Percentiles rank a stretch among this genome's conserved stretches.
Evolutionary conservation across 2,113 vertebrate species (phyloP).

Genomic region (Oreochromis spilurus): DNA sequence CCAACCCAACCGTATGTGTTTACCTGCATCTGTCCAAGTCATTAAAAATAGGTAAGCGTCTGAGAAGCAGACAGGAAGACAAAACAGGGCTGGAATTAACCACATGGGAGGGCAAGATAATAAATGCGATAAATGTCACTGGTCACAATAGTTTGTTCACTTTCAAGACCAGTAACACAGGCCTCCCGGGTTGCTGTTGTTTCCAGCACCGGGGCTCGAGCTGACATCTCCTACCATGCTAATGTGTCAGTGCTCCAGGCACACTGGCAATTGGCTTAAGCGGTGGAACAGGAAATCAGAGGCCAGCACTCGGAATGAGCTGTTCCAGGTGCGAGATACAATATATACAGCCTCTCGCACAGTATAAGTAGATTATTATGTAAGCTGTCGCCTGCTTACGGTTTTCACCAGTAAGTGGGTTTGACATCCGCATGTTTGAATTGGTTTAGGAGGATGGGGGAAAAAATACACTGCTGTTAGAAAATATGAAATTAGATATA

Average conservation of each 20-base stretch:
- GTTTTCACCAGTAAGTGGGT: conserved; percentile 17
- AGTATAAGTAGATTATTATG: conserved; percentile 40
- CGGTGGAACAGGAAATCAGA: conserved; percentile 6
- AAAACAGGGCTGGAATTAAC: conserved; percentile 15
- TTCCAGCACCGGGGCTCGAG: neutral
- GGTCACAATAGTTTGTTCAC: neutral
- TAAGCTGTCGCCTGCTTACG: conserved; percentile 16
- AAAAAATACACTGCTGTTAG: neutral
- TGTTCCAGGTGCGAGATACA: conserved; percentile 26
- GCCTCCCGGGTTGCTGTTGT: neutral
- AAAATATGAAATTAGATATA: conserved; percentile 25
- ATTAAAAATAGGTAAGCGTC: neutral
- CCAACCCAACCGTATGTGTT: neutral
- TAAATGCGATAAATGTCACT: conserved; percentile 37
- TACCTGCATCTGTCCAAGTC: conserved; percentile 3
- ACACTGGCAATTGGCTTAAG: conserved; percentile 3
- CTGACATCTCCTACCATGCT: conserved; percentile 21
- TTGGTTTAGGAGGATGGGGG: conserved; percentile 3
- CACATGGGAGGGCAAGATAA: conserved; percentile 24
- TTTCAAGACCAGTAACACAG: neutral
- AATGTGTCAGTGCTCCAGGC: conserved; percentile 41
- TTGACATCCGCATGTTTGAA: conserved; percentile 27
- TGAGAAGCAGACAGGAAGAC: conserved; percentile 9
- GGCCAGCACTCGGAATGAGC: neutral
- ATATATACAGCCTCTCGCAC: conserved; percentile 7